Evolutionary conservation across 2,797 vertebrate species (phyloP).

Genomic region (Sebastes baramenuke): DNA sequence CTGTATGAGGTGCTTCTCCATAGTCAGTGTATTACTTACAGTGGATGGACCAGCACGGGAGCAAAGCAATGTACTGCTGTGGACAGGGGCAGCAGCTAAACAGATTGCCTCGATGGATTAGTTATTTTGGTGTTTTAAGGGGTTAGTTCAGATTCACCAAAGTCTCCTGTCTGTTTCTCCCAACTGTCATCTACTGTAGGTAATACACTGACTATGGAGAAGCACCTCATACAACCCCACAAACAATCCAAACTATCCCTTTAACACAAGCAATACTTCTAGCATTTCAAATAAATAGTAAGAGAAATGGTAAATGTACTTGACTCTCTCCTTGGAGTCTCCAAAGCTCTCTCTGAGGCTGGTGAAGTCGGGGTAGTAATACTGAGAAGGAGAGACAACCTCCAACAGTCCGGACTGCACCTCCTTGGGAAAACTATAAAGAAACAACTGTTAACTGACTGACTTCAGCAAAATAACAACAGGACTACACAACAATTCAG

Average conservation of each 20-base stretch:
- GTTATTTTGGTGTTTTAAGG: too few species aligned
- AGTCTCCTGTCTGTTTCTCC: too few species aligned
- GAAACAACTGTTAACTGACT: not conserved
- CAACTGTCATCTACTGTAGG: too few species aligned
- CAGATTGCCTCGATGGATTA: too few species aligned
- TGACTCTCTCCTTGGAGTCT: slow-evolving; percentile 83
- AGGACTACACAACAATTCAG: not conserved
- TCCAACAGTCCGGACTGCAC: slow-evolving; percentile 87
- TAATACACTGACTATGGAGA: not conserved
- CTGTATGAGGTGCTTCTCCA: too few species aligned
- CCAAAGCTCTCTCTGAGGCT: slow-evolving; percentile 78
- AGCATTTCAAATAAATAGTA: not conserved
- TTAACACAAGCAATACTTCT: not conserved
- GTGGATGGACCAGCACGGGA: too few species aligned
- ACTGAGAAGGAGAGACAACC: slow-evolving; percentile 85
- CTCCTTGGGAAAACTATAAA: slow-evolving; percentile 72
- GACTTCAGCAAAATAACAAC: not conserved
- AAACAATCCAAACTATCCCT: not conserved
- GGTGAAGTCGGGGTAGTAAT: slow-evolving; percentile 86
- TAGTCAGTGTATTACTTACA: too few species aligned
- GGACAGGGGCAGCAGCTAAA: too few species aligned
- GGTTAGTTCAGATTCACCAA: too few species aligned
- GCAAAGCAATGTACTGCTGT: too few species aligned
- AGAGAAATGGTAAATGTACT: slow-evolving; percentile 25
- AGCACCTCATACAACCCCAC: not conserved